These are phyloP conservation scores for Borostomias antarcticus DNA, from an alignment of 2,797 vertebrate genomes.

Conservation along the genomic window DNA sequence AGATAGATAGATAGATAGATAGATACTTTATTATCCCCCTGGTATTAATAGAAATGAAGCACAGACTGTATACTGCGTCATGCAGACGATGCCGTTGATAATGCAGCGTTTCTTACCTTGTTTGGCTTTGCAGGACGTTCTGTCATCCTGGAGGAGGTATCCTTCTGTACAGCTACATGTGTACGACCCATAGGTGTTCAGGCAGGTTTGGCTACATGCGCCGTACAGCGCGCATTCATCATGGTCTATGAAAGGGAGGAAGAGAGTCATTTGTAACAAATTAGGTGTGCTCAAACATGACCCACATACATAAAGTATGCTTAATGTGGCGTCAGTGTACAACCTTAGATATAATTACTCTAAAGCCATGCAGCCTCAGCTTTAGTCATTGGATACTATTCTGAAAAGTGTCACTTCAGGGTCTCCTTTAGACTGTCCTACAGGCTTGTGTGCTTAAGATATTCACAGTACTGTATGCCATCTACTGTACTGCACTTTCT, in stretches of 20 bases:
- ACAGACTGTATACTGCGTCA: conserved; percentile 17
- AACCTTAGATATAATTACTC: conserved; percentile 66
- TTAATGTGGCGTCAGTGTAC: conserved; percentile 70
- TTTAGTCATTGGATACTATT: background rate
- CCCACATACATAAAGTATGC: conserved; percentile 82
- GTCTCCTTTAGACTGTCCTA: conserved; percentile 22
- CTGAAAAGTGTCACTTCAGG: conserved; percentile 17
- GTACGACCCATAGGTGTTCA: conserved; percentile 91
- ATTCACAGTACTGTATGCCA: background rate
- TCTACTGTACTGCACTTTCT: background rate
- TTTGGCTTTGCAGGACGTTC: conserved; percentile 92
- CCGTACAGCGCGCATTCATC: conserved; percentile 93
- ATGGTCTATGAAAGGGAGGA: conserved; percentile 83
- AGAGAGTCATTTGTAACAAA: conserved; percentile 71
- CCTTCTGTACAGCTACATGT: conserved; percentile 92
- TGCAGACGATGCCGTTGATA: conserved; percentile 52
- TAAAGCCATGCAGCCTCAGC: conserved; percentile 48
- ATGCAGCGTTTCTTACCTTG: conserved; percentile 82
- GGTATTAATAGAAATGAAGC: conserved; percentile 62
- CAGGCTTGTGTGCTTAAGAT: conserved; percentile 11
- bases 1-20: too few species aligned
- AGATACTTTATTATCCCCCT: too few species aligned
- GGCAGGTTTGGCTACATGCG: conserved; percentile 91
- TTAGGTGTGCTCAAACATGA: conserved; percentile 80
- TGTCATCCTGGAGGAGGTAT: conserved; percentile 88